Conservation (phyloP, 1,140 invertebrate species). For the Pseudoatta argentina region DNA sequence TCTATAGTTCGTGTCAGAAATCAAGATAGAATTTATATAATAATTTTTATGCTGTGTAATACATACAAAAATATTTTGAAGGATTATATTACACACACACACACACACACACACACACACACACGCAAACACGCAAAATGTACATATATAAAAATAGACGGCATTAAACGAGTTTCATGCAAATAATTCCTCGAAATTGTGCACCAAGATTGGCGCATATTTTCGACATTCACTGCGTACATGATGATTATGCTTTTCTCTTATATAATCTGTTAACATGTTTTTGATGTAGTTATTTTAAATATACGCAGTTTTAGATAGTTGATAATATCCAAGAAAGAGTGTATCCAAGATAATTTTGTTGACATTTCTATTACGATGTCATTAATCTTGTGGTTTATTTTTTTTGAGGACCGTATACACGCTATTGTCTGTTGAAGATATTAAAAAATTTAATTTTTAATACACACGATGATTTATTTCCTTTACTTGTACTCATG, state of each 20-base stretch:
- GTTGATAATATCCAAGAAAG: not conserved
- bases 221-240: not conserved
- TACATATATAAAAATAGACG: not conserved
- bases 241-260: not conserved
- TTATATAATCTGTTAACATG: not conserved
- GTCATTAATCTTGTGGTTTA: not conserved
- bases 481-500: no score
- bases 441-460: not conserved
- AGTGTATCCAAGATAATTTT: not conserved
- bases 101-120: no score
- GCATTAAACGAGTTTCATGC: not conserved
- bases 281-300: not conserved
- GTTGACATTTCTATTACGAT: not conserved
- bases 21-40: constrained; percentile 2
- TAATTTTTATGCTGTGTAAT: not conserved
- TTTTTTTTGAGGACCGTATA: not conserved
- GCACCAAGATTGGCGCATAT: not conserved
- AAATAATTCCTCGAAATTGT: not conserved
- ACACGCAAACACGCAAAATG: not conserved
- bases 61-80: not conserved
- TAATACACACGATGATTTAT: no score
- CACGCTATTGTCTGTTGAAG: not conserved
- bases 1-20: not conserved
- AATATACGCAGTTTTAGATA: not conserved
- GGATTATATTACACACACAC: not conserved